These are phyloP conservation scores for Crenuchus spilurus DNA, from an alignment of 2,797 vertebrate species.

Conservation along the genomic window DNA sequence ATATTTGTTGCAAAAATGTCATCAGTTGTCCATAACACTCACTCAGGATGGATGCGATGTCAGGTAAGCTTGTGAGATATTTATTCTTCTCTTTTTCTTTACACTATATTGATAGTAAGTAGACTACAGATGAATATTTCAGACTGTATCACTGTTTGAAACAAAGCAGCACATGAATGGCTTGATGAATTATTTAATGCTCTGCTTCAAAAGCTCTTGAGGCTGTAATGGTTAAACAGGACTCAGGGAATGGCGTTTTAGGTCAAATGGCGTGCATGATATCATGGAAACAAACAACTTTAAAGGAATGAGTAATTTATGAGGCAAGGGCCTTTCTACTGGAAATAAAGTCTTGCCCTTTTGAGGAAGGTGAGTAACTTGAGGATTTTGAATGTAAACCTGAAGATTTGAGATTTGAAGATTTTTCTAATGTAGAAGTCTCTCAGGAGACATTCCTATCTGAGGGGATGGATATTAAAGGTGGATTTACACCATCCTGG, in stretches of 20 bases:
- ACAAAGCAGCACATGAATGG: conserved; percentile 42
- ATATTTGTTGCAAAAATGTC: not conserved
- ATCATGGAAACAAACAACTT: conserved; percentile 39
- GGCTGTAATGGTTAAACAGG: conserved; percentile 30
- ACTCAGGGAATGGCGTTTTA: conserved; percentile 24
- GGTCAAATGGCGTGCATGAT: conserved; percentile 28
- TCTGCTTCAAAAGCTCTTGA: conserved; percentile 34
- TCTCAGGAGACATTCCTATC: not conserved
- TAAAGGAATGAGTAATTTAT: conserved; percentile 42
- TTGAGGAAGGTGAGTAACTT: not conserved
- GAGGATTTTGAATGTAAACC: not conserved
- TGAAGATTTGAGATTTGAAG: not conserved
- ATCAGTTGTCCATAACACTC: not conserved
- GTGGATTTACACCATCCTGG: not conserved
- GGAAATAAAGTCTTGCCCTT: not conserved
- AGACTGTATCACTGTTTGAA: conserved; percentile 42
- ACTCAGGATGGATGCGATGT: not conserved
- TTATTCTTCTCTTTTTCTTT: not conserved
- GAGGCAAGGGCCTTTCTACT: conserved; percentile 49
- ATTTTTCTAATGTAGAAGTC: not conserved
- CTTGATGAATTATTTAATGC: conserved; percentile 47
- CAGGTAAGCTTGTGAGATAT: not conserved
- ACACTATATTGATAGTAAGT: conserved; percentile 30
- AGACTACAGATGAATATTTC: conserved; percentile 61
- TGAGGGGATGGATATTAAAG: not conserved